These are phyloP conservation scores for Cheumatopsyche charites DNA, from an alignment of 1,140 invertebrate genomes.

Conservation along the genomic window DNA sequence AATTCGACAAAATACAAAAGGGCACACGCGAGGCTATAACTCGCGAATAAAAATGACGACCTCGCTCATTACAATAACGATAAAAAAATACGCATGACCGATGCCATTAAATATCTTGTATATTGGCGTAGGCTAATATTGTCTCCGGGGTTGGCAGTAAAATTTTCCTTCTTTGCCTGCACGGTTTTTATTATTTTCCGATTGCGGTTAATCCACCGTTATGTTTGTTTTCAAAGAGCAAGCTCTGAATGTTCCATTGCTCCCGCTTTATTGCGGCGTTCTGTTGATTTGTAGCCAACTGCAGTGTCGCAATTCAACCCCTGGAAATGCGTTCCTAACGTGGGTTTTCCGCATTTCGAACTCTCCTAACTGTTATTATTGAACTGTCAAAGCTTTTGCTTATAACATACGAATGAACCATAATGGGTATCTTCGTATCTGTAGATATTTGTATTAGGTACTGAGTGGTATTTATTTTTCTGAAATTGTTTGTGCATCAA, in stretches of 20 bases:
- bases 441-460: too few species aligned
- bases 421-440: too few species aligned
- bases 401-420: not conserved
- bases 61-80: too few species aligned
- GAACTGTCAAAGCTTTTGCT: not conserved
- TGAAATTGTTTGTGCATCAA: too few species aligned
- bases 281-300: conserved; percentile 43
- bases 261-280: conserved; percentile 41
- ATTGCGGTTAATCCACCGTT: conserved; percentile 33
- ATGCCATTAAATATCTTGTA: too few species aligned
- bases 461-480: too few species aligned
- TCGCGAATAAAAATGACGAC: too few species aligned
- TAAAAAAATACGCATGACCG: too few species aligned
- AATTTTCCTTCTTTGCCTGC: not conserved
- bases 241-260: conserved; percentile 34
- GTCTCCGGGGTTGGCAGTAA: not conserved
- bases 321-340: not conserved
- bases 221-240: conserved; percentile 7
- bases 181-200: conserved; percentile 26
- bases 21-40: too few species aligned
- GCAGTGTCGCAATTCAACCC: conserved; percentile 33
- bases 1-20: too few species aligned
- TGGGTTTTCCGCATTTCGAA: not conserved
- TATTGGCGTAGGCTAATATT: not conserved
- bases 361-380: not conserved